Base-by-base conservation (phyloP, 2,888 invertebrate species). In the Slavum lentiscoides region DNA sequence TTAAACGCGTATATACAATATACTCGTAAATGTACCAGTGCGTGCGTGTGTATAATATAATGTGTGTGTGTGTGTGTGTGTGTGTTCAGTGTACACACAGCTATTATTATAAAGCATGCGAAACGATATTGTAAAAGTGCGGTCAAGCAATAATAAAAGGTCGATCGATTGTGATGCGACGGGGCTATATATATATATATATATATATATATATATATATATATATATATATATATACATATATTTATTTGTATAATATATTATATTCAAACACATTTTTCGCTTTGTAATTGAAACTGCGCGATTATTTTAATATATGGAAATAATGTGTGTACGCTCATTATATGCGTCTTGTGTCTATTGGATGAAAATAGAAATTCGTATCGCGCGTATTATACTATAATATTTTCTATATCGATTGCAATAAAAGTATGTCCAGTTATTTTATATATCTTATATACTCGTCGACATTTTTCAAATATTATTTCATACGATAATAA, bases 141-240 rank as follows among this genome's bases (percentile, higher is more conserved):
- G 75, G 58, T 75, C 75, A 59, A 43, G 67, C 67, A 43, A 75
- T 67, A 43, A 75, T 67, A 58, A 49, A 49, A 75, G 67, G 67
- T 67, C 58, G 66, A 8, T 58, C 75, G 67, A 75, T 75, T 75
- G 67, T 75, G 75, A 75, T 59, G 67, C 67, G 58, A 58, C 58
- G 4, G 58, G 39, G 58, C 23, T 75, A 75, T 75, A 9, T 43
- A 43, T 43, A 43, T 43, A 43, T 9, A 9, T 43, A 43, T 43
- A 43, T 9, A 9, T 2, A 9, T 43, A 7, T 9, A 7, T 9
- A 7, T 9, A 7, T 43, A n/a, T n/a, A n/a, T 75, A 75, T 75
- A 9, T 43, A 43, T 43, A 43, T 43, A 43, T 9, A 9, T 43
- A 43, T 43, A 43, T 9, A 9, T 2, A 9, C 6, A 7, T 9